Conservation (phyloP, 1,140 invertebrate genomes). For the Physella acuta region DNA sequence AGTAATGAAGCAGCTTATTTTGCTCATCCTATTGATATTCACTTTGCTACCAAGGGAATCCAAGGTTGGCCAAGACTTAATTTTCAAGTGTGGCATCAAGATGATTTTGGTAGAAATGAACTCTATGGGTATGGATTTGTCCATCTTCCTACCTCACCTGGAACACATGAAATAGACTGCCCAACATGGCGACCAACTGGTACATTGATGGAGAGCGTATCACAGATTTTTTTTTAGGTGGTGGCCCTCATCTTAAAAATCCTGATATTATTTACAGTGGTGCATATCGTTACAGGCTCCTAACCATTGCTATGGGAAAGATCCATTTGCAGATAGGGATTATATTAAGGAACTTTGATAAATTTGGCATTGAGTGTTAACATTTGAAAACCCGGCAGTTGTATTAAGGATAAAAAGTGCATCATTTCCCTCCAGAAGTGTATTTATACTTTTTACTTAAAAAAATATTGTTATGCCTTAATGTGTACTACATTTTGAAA, state of each 20-base stretch:
- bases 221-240: slow-evolving; percentile 59
- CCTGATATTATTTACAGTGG: slow-evolving; percentile 73
- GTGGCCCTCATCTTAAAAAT: slow-evolving; percentile 63
- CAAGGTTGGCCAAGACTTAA: slow-evolving; percentile 87
- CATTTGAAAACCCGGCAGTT: too few relatives aligned
- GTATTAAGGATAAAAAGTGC: too few relatives aligned
- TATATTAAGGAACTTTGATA: slow-evolving; percentile 77
- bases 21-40: slow-evolving; percentile 83
- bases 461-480: background rate
- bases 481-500: too few relatives aligned
- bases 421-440: too few relatives aligned
- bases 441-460: background rate
- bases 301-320: slow-evolving; percentile 75
- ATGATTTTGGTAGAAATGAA: slow-evolving; percentile 75
- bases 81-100: slow-evolving; percentile 80
- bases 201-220: slow-evolving; percentile 56
- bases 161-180: slow-evolving; percentile 76
- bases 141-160: slow-evolving; percentile 79
- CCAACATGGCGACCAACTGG: slow-evolving; percentile 83
- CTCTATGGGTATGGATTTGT: slow-evolving; percentile 83
- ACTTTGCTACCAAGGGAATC: slow-evolving; percentile 79
- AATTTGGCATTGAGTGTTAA: slow-evolving; percentile 69
- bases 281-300: slow-evolving; percentile 74
- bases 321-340: slow-evolving; percentile 73
- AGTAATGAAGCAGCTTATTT: slow-evolving; percentile 71